Base-by-base conservation (phyloP, 2,113 vertebrate species). In the Macaca mulatta region DNA sequence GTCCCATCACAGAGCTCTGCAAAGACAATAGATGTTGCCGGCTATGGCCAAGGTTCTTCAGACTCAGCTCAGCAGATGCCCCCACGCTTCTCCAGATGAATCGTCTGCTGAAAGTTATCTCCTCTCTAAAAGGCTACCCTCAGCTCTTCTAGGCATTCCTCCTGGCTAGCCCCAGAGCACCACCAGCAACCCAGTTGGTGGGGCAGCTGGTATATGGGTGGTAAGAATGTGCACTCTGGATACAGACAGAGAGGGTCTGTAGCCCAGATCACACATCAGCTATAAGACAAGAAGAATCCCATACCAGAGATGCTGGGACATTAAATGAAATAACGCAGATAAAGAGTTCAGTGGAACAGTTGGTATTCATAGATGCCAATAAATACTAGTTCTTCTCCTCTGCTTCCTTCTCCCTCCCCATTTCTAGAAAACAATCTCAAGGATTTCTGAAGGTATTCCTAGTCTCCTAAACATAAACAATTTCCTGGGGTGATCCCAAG, bases 201-300 rank as follows among this genome's bases (percentile, higher is more conserved):
- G 45, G 59, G 27, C 61, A 64, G 61, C 61, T 64, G 61, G 61
- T 32, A 64, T 14, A 64, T 13, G 61, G 61, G 27, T 13, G 30
- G 61, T 32, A 64, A 57, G 17, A 80, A 38, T 0, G 6, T 9
- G 6, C 27, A 38, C 20, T 81, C 38, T 30, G 10, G 32, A 55
- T 32, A 52, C 8, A 35, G 22, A 69, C 0, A 35, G 7, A 55
- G 4, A 16, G 6, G 8, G 6, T 1, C 0, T 3, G 18, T 13
- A 90, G 48, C 11, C 50, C 72, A 38, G 3, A 50, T 14, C 2
- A 32, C 72, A 52, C 4, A 50, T 70, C 27, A 35, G 59, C 16
- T 48, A 3, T 0, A 50, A 14, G 8, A 61, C 55, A 84, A 79
- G 57, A 55, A 50, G 23, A 55, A 43, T 67, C 18, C 25, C 22